Evolutionary conservation across 2,888 invertebrate species (phyloP).

Genomic region (Caenorhabditis panamensis): DNA sequence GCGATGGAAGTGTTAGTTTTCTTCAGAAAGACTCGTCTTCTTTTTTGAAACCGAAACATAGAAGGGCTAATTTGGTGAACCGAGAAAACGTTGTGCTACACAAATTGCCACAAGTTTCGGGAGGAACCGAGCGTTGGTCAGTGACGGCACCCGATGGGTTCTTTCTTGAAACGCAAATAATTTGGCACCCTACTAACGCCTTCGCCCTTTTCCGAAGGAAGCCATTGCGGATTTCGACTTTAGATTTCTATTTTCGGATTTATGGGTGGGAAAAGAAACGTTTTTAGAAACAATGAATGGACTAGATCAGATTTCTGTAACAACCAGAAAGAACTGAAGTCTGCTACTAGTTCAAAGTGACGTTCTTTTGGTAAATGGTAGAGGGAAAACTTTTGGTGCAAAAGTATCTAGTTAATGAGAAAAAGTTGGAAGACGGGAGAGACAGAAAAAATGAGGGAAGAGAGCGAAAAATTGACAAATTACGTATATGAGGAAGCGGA

Average conservation of each 20-base stretch:
- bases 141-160: conserved; percentile 28
- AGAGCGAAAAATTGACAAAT: conserved; percentile 34
- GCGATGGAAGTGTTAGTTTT: conserved; percentile 22
- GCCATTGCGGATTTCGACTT: background rate
- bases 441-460: conserved; percentile 13
- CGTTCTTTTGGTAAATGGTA: too few relatives aligned
- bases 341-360: too few relatives aligned
- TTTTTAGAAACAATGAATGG: background rate
- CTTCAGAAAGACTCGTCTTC: conserved; percentile 4
- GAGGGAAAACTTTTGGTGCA: too few relatives aligned
- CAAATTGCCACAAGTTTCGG: conserved; percentile 50
- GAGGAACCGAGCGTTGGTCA: conserved; percentile 32
- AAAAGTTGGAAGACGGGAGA: background rate
- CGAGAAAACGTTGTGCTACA: conserved; percentile 31
- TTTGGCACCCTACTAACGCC: conserved; percentile 36
- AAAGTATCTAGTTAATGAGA: too few relatives aligned
- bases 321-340: background rate
- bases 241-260: conserved; percentile 18
- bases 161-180: conserved; percentile 52
- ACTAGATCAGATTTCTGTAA: background rate
- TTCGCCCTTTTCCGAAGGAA: conserved; percentile 19
- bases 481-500: conserved; percentile 50
- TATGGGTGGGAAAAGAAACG: conserved; percentile 9
- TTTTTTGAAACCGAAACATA: conserved; percentile 31
- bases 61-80: conserved; percentile 49